Evolutionary conservation across 2,113 vertebrate genomes (phyloP), one percentile per base, ranked within the genome.

Genomic region (Tinamus guttatus): DNA sequence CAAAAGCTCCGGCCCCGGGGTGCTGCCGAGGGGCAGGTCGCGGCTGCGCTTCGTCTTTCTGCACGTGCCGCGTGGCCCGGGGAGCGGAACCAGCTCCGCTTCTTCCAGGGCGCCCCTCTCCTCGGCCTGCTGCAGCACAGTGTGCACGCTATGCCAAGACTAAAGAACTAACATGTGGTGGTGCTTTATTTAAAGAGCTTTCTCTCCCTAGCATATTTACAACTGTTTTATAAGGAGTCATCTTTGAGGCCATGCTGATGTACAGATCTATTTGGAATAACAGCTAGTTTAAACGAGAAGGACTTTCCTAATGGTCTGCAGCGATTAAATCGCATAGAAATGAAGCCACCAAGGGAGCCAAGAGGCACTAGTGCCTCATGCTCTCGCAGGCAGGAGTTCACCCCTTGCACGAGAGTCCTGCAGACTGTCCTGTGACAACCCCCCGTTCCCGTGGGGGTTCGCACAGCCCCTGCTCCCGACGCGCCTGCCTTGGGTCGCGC

Each of bases 301-400:
- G 62, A 38, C 90, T 94, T 84, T 84, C 69, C 47, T 78, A 41
- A 71, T 92, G 71, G 74, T 78, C 73, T 21, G 11, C 51, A 84
- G n/a, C 75, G 56, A 71, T 79, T 7, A 78, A 84, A 75, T 86
- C 52, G 90, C 51, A 88, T 59, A 90, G 62, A 67, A 83, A 83
- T 78, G 51, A 83, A 79, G 76, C 41, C 36, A 47, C 80, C 89
- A 81, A 81, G 64, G 11, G 69, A 85, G 77, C 63, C 34, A 47
- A 79, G 56, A 21, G 80, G 14, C 59, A 76, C 47, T 60, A 47
- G 47, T 56, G 36, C 32, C 62, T 15, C 22, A 28, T 60, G 21
- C 68, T 68, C 38, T 64, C 63, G 32, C 40, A 12, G 15, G 34
- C 14, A 70, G 68, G 65, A 43, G 70, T 58, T 41, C 60, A 12